Conservation (phyloP, 2,797 vertebrate species). For the Premnoplex brunnescens region DNA sequence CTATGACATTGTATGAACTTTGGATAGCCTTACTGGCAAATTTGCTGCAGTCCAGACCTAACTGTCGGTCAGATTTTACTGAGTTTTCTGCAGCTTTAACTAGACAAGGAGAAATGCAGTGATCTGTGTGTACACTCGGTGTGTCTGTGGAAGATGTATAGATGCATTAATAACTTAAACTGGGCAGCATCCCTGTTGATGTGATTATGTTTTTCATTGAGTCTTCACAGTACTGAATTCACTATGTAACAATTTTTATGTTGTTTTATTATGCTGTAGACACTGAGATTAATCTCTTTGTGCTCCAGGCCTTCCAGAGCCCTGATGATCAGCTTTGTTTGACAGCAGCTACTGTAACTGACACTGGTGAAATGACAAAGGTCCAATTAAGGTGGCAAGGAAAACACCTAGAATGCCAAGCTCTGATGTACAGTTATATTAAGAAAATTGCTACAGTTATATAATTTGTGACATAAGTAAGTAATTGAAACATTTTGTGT, state of each 20-base stretch:
- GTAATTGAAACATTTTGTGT: background rate
- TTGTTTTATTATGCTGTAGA: background rate
- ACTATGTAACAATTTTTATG: background rate
- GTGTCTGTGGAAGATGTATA: background rate
- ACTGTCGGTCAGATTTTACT: background rate
- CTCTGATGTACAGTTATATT: background rate
- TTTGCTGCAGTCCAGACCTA: background rate
- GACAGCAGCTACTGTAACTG: background rate
- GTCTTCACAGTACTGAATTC: background rate
- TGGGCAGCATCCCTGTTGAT: background rate
- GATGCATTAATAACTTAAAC: background rate
- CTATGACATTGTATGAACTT: background rate
- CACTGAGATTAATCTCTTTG: background rate
- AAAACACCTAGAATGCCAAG: background rate
- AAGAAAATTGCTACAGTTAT: background rate
- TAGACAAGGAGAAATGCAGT: background rate
- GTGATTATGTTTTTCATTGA: background rate
- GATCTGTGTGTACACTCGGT: accelerated
- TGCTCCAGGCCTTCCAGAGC: background rate
- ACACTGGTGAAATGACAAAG: background rate
- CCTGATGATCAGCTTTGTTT: background rate
- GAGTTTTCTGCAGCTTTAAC: background rate
- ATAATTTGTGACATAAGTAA: background rate
- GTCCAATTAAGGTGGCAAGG: background rate
- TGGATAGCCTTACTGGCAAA: background rate